Evolutionary conservation across 30 jellyfish, hydroid and myxozoan species (phyloP).

Genomic region (Mastigias papua): DNA sequence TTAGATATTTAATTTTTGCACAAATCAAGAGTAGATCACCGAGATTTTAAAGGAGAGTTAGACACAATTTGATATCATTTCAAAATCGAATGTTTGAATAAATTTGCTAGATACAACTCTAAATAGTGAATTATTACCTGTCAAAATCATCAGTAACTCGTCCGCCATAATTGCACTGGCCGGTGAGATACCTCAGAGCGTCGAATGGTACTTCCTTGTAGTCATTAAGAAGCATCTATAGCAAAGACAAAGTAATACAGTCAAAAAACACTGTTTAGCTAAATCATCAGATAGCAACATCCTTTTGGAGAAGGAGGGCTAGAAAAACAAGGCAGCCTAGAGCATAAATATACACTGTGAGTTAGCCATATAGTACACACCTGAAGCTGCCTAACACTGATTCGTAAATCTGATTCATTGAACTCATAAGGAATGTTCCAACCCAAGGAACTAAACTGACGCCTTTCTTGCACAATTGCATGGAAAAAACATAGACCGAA

Average conservation of each 20-base stretch:
- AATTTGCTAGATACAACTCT: neutral
- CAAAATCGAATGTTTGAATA: too few species aligned
- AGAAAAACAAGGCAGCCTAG: too few species aligned
- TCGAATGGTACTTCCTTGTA: conserved; percentile 71
- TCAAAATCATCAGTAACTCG: conserved; percentile 78
- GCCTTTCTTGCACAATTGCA: conserved; percentile 77
- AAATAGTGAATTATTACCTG: conserved; percentile 24
- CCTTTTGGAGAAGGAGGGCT: neutral
- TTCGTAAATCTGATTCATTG: conserved; percentile 74
- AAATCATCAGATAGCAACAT: too few species aligned
- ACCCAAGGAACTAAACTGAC: conserved; percentile 74
- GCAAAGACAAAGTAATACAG: neutral
- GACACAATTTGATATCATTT: too few species aligned
- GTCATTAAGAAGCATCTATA: conserved; percentile 67
- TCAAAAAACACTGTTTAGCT: neutral
- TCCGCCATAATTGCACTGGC: conserved; percentile 80
- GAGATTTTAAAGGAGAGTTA: too few species aligned
- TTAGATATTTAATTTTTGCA: too few species aligned
- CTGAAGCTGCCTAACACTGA: conserved; percentile 74
- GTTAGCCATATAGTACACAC: too few species aligned
- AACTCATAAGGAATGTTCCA: conserved; percentile 82
- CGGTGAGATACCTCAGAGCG: conserved; percentile 71
- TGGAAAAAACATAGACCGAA: conserved; percentile 75
- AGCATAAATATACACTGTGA: too few species aligned
- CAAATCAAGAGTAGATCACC: too few species aligned